Evolutionary conservation across 1,140 invertebrate species (phyloP), one percentile per base, ranked within the genome.

Genomic region (Telenomus remus): DNA sequence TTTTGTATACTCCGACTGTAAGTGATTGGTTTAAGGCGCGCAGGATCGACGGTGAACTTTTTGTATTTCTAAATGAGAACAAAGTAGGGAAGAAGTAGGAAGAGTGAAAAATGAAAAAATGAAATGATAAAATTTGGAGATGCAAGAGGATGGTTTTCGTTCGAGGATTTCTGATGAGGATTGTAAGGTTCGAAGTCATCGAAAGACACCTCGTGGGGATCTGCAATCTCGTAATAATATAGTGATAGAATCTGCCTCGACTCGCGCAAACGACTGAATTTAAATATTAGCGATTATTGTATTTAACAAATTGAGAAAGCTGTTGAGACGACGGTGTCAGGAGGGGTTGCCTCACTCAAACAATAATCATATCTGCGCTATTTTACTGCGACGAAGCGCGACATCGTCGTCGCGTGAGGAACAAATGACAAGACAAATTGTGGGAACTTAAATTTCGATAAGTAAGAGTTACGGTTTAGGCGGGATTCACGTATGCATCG

Each of bases 281-380:
- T 64, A 78, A 53, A 69, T 68, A 69, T 68, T 73, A 66, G 65
- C 56, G 53, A 76, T 48, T 61, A 74, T 60, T 60, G 54, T 61
- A 61, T 61, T 56, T 53, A 54, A 65, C 1, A 6, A 27, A 27
- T 3, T 3, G 6, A 27, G 19, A 48, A 54, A 13, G 33, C 1
- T 14, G 14, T 44, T 37, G 48, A n/a, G 68, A 66, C 56, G 74
- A 65, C 65, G 65, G 69, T 63, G 71, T 65, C 51, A 43, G 44
- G 33, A 56, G 53, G 68, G 66, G 74, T 68, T 82, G 82, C 79
- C 82, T 83, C 83, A 80, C 78, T 79, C 80, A 86, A 85, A 85
- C 77, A 82, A 84, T 84, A 83, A 83, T 81, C 82, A 83, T 85
- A 83, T 84, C 82, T 78, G 64, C 72, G 68, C 63, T 80, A 76